Base-by-base conservation (phyloP, 2,888 invertebrate species). In the Netelia virgata region DNA sequence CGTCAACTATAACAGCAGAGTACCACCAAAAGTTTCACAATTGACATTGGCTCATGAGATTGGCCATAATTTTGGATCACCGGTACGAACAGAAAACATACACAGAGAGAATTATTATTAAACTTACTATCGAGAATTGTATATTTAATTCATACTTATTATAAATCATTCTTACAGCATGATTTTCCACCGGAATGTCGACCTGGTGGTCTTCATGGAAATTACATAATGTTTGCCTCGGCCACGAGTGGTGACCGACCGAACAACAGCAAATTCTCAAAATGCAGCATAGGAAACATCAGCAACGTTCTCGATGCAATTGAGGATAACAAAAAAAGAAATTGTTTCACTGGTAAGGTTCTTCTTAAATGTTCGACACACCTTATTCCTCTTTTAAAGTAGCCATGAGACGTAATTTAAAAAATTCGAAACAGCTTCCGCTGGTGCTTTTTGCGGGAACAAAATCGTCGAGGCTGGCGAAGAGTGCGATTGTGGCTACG, bases 201-300 rank as follows among this genome's bases (percentile, higher is more conserved):
- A 84, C 98, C 99, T 0, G 98, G 98, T 82, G 98, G 98, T 9
- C 95, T 97, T 50, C 96, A 96, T 87, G 99, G 99, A 79, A 99
- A 99, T 95, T 99, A 96, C 94, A 99, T 99, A 91, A 99, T 99
- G 99, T 99, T 99, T 94, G 98, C 99, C 16, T 99, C 99, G 70
- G 99, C 99, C 9, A 99, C 99, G 0, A 98, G 98, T 86, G 99
- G 99, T 72, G 99, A 99, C 94, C 96, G 98, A 76, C 97, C 98
- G 10, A 99, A 99, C 95, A 99, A 99, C 94, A 98, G 98, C 91
- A 97, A 98, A 92, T 99, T 99, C 95, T 98, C 98, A 0, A 95
- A 96, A 20, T 99, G 99, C 94, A 98, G 98, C 90, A 96, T 98
- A 85, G 97, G 97, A 84, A 99, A 99, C 94, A 99, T 99, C 91